These are phyloP conservation scores for Propithecus perrieri DNA, from an alignment of 2,797 vertebrate species.

Conservation along the genomic window DNA sequence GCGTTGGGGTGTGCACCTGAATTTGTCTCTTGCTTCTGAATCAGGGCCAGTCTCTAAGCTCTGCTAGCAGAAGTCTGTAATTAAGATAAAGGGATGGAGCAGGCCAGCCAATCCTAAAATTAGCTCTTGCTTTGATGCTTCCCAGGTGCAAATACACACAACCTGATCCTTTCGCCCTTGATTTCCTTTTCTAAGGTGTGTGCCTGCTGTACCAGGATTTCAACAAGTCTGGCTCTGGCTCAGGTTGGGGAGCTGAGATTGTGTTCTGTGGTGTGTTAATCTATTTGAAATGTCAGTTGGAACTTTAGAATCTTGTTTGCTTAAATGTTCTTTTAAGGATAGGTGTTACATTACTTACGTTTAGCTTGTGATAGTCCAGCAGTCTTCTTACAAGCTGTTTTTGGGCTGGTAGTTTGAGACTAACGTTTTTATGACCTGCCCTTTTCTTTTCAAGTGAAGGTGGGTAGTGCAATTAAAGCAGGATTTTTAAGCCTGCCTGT, in stretches of 20 bases:
- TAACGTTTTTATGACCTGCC: background rate
- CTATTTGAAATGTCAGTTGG: background rate
- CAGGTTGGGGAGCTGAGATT: background rate
- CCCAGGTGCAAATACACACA: slow-evolving; percentile 33
- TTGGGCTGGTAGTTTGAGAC: background rate
- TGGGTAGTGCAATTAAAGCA: background rate
- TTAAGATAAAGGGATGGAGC: slow-evolving; percentile 23
- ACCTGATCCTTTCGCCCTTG: background rate
- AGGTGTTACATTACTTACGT: background rate
- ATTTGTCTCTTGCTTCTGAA: slow-evolving; percentile 28
- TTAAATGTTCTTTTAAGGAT: slow-evolving; percentile 18
- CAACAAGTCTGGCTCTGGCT: slow-evolving; percentile 5
- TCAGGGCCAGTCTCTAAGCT: background rate
- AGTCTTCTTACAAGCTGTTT: slow-evolving; percentile 9
- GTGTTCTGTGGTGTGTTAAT: slow-evolving; percentile 21
- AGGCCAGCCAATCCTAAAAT: slow-evolving; percentile 5
- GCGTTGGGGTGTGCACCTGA: slow-evolving; percentile 5
- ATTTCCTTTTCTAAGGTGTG: background rate
- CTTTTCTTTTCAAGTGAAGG: slow-evolving; percentile 11
- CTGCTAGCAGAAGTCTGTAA: slow-evolving; percentile 46
- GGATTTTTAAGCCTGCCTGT: background rate
- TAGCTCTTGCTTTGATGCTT: slow-evolving; percentile 42
- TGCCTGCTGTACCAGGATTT: background rate
- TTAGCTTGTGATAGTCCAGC: background rate
- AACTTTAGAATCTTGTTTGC: slow-evolving; percentile 10